phyloP scores from a whole-genome alignment of 2,113 vertebrate genomes.

The Regulus satrapa region DNA sequence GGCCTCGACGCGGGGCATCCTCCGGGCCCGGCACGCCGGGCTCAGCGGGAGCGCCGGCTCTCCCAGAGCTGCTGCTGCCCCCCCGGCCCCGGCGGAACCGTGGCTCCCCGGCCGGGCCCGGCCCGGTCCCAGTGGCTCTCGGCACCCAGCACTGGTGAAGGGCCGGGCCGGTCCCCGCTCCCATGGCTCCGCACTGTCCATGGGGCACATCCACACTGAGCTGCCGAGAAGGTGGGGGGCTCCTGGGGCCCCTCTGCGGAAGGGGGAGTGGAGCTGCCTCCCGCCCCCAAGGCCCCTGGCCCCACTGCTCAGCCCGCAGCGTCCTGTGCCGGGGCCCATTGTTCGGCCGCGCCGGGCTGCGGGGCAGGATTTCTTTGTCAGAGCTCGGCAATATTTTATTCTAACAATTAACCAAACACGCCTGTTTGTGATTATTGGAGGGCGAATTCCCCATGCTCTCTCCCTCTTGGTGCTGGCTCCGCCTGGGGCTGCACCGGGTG shows the following conservation, averaged over 20 bases:
- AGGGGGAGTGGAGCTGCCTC: background rate
- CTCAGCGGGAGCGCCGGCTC: background rate
- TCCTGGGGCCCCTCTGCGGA: background rate
- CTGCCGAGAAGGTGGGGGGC: background rate
- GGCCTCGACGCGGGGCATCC: background rate
- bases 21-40: rapidly evolving
- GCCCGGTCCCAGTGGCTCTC: background rate
- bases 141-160: rapidly evolving
- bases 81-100: background rate
- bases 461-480: background rate
- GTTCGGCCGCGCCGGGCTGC: background rate
- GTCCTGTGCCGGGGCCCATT: background rate
- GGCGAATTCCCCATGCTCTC: background rate
- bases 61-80: too few species aligned
- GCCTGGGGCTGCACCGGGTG: background rate
- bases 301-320: background rate
- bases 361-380: slow-evolving; percentile 33
- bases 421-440: slow-evolving; percentile 65
- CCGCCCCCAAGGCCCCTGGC: background rate
- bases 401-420: slow-evolving; percentile 59
- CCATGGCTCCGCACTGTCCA: background rate
- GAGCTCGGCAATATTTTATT: slow-evolving; percentile 46
- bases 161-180: background rate
- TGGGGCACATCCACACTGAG: background rate
- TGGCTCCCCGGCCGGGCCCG: background rate